Conservation (phyloP, 2,797 vertebrate species). For the Acrocephalus scirpaceus region DNA sequence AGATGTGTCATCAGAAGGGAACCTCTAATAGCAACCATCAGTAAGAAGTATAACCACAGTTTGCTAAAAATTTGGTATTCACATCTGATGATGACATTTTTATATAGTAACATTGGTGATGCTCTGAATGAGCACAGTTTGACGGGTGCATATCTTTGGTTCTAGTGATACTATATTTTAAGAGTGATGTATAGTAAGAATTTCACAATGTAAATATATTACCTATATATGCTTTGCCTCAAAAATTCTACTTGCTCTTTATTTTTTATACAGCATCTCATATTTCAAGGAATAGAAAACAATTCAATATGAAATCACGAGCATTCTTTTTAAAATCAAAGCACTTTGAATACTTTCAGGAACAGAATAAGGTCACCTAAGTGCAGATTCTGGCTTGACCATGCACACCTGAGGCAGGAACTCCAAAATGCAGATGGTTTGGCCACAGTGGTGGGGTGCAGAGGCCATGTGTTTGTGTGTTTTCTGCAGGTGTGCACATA, state of each 20-base stretch:
- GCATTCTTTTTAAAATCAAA: background rate
- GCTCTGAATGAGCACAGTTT: background rate
- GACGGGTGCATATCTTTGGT: background rate
- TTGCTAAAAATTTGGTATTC: background rate
- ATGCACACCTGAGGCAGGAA: background rate
- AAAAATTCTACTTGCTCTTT: background rate
- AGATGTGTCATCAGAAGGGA: background rate
- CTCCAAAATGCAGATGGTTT: background rate
- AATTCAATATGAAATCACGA: background rate
- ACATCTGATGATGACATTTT: background rate
- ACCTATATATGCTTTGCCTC: background rate
- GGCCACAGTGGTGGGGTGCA: accelerated
- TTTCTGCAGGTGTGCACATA: background rate
- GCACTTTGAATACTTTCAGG: background rate
- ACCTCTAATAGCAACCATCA: background rate
- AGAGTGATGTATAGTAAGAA: background rate
- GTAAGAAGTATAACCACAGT: background rate
- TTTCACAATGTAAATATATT: background rate
- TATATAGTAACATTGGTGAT: background rate
- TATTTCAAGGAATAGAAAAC: background rate
- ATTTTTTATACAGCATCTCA: background rate
- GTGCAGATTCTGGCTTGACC: background rate
- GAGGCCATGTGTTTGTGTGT: accelerated
- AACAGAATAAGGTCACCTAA: background rate
- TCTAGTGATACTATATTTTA: background rate